These are phyloP conservation scores for Manis pentadactyla DNA, from an alignment of 2,797 vertebrate genomes.

Conservation along the genomic window DNA sequence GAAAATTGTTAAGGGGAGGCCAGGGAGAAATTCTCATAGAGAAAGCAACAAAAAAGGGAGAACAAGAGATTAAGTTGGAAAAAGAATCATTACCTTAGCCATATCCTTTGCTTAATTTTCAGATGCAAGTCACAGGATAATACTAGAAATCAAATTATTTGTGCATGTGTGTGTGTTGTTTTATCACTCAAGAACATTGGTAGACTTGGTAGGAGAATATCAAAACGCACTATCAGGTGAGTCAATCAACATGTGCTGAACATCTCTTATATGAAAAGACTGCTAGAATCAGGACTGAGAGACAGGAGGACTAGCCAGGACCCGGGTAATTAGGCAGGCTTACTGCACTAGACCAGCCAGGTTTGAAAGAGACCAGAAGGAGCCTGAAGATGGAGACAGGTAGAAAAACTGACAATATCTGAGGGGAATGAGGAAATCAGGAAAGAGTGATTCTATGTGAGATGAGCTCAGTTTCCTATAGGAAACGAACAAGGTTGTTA, in stretches of 20 bases:
- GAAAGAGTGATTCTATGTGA: background rate
- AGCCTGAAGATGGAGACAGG: background rate
- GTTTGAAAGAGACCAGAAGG: slow-evolving; percentile 10
- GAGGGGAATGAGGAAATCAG: background rate
- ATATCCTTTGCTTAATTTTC: background rate
- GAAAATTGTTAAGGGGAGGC: background rate
- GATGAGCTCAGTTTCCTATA: background rate
- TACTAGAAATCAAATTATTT: background rate
- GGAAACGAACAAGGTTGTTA: background rate
- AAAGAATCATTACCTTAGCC: background rate
- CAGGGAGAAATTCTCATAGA: background rate
- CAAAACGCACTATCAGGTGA: background rate
- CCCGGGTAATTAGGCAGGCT: background rate
- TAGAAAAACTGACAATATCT: background rate
- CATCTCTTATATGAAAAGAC: background rate
- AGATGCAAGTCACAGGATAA: background rate
- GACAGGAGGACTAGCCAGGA: background rate
- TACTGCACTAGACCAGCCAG: background rate
- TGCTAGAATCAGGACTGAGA: background rate
- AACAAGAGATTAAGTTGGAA: background rate
- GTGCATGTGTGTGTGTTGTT: background rate
- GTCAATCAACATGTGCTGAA: background rate
- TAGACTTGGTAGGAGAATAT: background rate
- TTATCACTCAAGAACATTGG: background rate
- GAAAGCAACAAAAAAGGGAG: background rate